These are phyloP conservation scores for Copidosoma floridanum DNA, from an alignment of 1,140 invertebrate genomes.

Conservation along the genomic window DNA sequence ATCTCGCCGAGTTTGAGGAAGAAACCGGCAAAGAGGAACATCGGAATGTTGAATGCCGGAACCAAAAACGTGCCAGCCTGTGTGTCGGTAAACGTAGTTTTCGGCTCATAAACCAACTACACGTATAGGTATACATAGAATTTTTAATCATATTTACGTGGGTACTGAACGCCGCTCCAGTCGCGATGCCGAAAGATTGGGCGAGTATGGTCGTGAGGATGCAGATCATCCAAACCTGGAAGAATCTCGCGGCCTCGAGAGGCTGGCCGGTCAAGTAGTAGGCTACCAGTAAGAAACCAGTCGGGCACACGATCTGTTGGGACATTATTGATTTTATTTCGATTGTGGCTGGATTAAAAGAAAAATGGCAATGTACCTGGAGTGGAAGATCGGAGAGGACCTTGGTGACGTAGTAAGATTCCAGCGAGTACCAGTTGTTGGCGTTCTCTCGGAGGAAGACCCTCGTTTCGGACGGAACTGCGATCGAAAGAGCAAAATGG, in stretches of 20 bases:
- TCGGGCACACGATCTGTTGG: slow-evolving; percentile 68
- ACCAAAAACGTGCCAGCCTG: slow-evolving; percentile 80
- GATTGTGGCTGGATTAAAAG: background rate
- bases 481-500: slow-evolving; percentile 43
- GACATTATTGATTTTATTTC: background rate
- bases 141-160: slow-evolving; percentile 63
- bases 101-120: too few relatives aligned
- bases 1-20: slow-evolving; percentile 79
- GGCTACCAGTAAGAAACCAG: slow-evolving; percentile 71
- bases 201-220: slow-evolving; percentile 73
- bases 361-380: slow-evolving; percentile 62
- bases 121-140: background rate
- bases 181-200: slow-evolving; percentile 74
- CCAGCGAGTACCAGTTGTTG: slow-evolving; percentile 87
- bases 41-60: slow-evolving; percentile 77
- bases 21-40: slow-evolving; percentile 82
- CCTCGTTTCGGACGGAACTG: slow-evolving; percentile 81
- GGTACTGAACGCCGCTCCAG: slow-evolving; percentile 70
- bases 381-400: slow-evolving; percentile 83
- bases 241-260: slow-evolving; percentile 64
- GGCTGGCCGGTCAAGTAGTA: slow-evolving; percentile 84
- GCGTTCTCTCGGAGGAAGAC: slow-evolving; percentile 84
- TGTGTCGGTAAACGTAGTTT: too few relatives aligned
- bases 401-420: slow-evolving; percentile 81
- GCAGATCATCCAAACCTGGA: slow-evolving; percentile 69